Evolutionary conservation across 2,888 invertebrate species (phyloP), one percentile per base, ranked within the genome.

Genomic region (Punctoribates punctum): DNA sequence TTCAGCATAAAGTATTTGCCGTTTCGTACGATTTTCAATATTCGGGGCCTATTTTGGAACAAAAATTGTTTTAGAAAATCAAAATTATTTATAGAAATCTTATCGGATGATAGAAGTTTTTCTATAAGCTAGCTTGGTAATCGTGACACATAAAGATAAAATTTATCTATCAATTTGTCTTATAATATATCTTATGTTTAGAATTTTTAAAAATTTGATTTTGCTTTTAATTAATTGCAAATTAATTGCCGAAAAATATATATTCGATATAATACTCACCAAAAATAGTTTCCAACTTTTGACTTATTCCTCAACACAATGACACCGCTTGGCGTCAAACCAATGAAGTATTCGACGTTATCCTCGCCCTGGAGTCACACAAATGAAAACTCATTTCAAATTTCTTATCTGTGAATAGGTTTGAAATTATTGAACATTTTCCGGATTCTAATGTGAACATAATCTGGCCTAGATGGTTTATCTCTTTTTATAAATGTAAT

Each of bases 241-340:
- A 5, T 34, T 34, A 34, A 34, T n/a, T n/a, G n/a, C n/a, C n/a
- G 8, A 34, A 34, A 3, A 34, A 34, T 34, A n/a, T n/a, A n/a
- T n/a, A n/a, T 34, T 34, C 3, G 5, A 51, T 34, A 34, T n/a
- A 34, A 34, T 34, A 25, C 60, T 20, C 57, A 15, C 96, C 97
- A 97, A 87, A 94, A 96, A 87, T 97, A 96, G 87, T 94, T 96
- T 81, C 95, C 96, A 79, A 96, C 96, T 85, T 96, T 96, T 84
- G 91, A 92, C 87, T 96, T 96, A 85, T 96, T 96, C 81, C 95
- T 89, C 82, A 96, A 87, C 78, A 97, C 91, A 83, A 96, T 91
- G 83, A 97, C 92, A 79, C 96, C 96, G 84, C 94, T 94, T 77
- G 96, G 96, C 80, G 96, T 96, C 82, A 97, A 86, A 77, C 96